Conservation (phyloP, 1,140 invertebrate genomes). For the Cyclina sinensis region DNA sequence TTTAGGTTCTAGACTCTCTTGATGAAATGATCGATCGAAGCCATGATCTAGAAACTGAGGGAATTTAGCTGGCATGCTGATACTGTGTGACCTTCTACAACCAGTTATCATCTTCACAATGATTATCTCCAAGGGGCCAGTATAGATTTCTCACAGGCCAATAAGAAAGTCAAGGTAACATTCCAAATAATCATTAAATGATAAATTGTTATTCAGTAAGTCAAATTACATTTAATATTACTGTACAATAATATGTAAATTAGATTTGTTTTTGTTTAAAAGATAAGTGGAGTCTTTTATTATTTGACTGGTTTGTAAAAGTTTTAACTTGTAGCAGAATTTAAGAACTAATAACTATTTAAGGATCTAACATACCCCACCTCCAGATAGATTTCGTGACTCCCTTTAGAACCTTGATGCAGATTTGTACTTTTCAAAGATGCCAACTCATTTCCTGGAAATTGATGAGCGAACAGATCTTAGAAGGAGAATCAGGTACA, state of each 20-base stretch:
- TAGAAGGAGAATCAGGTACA: neutral
- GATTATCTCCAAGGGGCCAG: too few species aligned
- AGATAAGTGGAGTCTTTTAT: neutral
- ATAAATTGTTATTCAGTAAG: too few species aligned
- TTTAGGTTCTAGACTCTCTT: neutral
- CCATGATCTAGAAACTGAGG: neutral
- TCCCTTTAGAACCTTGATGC: slow-evolving; percentile 10
- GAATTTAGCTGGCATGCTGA: neutral
- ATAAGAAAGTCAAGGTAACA: too few species aligned
- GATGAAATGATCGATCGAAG: neutral
- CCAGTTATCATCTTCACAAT: too few species aligned
- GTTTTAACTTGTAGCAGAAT: neutral
- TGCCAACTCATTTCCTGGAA: neutral
- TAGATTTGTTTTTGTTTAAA: neutral
- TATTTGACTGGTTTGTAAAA: neutral
- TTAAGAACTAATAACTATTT: neutral
- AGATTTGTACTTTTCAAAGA: neutral
- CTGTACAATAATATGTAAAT: too few species aligned
- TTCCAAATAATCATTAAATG: too few species aligned
- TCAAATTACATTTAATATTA: too few species aligned
- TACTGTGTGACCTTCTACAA: neutral
- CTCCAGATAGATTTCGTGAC: neutral
- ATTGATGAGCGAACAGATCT: slow-evolving; percentile 1
- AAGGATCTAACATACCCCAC: neutral
- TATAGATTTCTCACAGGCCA: too few species aligned